Evolutionary conservation across 2,888 invertebrate species (phyloP).

Genomic region (Xylota sylvarum): DNA sequence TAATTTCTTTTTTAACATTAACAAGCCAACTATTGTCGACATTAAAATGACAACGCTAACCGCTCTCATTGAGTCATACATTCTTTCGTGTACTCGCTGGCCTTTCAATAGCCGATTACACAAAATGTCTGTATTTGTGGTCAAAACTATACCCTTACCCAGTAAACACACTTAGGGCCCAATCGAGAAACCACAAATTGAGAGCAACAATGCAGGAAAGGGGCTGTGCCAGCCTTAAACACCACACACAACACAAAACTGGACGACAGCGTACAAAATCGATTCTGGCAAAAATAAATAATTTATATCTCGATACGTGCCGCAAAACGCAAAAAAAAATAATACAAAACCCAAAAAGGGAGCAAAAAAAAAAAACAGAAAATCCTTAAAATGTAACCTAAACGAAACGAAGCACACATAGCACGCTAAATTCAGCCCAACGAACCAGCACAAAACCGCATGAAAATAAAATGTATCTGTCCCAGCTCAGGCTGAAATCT

Average conservation of each 20-base stretch:
- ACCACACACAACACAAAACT: constrained; percentile 46
- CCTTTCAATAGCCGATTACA: constrained; percentile 63
- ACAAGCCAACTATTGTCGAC: constrained; percentile 26
- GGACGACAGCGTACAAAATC: constrained; percentile 76
- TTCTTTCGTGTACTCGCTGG: constrained; percentile 12
- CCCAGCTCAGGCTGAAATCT: constrained; percentile 75
- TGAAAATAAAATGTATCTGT: constrained; percentile 77
- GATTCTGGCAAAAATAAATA: constrained; percentile 76
- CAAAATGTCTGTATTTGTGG: constrained; percentile 76
- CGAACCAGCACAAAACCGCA: constrained; percentile 72
- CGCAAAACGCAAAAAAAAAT: constrained; percentile 40
- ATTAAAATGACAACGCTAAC: constrained; percentile 60
- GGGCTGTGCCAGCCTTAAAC: constrained; percentile 68
- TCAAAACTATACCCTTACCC: constrained; percentile 22
- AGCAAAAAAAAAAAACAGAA: constrained; percentile 12
- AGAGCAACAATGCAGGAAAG: constrained; percentile 69
- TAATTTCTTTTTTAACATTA: not conserved
- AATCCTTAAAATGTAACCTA: constrained; percentile 22
- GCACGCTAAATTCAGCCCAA: constrained; percentile 55
- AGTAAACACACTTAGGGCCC: constrained; percentile 50
- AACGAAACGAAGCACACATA: constrained; percentile 25
- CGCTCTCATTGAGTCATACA: constrained; percentile 63
- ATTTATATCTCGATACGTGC: constrained; percentile 74
- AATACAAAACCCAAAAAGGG: constrained; percentile 21
- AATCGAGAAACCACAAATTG: constrained; percentile 75